Evolutionary conservation across 2,888 invertebrate genomes (phyloP), one percentile per base, ranked within the genome.

Genomic region (Beris morrisii): DNA sequence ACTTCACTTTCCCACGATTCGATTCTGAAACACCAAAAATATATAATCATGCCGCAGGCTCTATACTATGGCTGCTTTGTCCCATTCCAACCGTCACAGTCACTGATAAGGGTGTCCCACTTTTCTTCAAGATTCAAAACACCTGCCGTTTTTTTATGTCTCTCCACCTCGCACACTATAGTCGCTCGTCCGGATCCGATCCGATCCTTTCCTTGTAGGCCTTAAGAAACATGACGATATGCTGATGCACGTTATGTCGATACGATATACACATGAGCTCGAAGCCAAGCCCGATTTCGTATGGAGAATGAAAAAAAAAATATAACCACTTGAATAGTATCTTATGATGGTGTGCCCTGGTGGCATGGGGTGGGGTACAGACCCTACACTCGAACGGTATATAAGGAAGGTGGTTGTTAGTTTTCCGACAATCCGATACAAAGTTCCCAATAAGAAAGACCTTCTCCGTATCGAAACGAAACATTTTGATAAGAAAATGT

Each of bases 1-100:
- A 76, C 76, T 75, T 74, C 76, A 70, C 73, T 72, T 79, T 79
- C 79, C 78, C 79, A 79, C 79, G 79, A 78, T 79, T 65, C 44
- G 38, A 50, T 13, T 32, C 55, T 32, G 30, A n/a, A 55, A 31
- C 57, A 65, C 50, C 50, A 57, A 52, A 50, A 65, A 57, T 52
- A 50, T 57, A 53, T 50, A 61, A 32, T 52, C 32, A 50, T 50
- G 50, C 12, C 31, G 13, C 22, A 32, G 15, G 30, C 43, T 15
- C 11, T 15, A 38, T 31, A 30, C 52, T 6, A 11, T 38, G 52
- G 38, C 11, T n/a, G 30, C 9, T 38, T 15, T 31, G n/a, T 52
- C 56, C 58, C 57, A 38, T 57, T 65, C 38, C 55, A 48, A 52
- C 65, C 50, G 50, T 48, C 57, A 65, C 52, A 65, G 48, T 48